Conservation (phyloP, 1,140 invertebrate species). For the Cepaea nemoralis region DNA sequence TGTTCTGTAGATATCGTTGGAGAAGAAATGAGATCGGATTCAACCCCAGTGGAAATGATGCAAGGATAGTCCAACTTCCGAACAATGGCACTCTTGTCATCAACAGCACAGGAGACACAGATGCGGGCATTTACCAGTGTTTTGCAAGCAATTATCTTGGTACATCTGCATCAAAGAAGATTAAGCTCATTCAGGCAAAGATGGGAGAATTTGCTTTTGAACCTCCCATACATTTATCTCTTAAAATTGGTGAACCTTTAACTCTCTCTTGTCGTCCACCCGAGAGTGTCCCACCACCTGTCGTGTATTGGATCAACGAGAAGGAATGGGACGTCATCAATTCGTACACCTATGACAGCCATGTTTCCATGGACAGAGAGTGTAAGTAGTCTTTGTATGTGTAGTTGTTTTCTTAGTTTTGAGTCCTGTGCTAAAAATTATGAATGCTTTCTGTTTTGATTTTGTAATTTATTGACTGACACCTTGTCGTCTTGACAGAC, state of each 20-base stretch:
- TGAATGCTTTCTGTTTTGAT: no score
- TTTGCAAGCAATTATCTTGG: conserved; percentile 96
- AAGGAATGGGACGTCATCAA: conserved; percentile 45
- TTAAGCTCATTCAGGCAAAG: conserved; percentile 57
- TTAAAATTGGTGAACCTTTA: conserved; percentile 49
- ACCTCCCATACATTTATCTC: background rate
- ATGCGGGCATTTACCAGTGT: conserved; percentile 95
- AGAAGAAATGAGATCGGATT: conserved; percentile 92
- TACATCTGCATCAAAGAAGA: conserved; percentile 68
- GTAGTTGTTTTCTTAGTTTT: no score
- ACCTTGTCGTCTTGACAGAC: no score
- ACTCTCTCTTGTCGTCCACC: conserved; percentile 62
- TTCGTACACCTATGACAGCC: conserved; percentile 59
- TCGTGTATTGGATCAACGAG: conserved; percentile 61
- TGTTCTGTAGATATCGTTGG: conserved; percentile 86
- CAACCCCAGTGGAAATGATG: no score
- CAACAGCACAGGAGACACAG: conserved; percentile 88
- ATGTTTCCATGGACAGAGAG: conserved; percentile 66
- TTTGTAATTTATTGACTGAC: no score
- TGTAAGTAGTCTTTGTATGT: conserved; percentile 58
- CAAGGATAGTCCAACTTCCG: conserved; percentile 92
- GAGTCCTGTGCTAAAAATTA: no score
- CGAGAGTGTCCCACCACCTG: conserved; percentile 61
- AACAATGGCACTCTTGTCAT: no score
- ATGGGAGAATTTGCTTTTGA: conserved; percentile 51